Evolutionary conservation across 2,797 vertebrate species (phyloP).

Genomic region (Echiichthys vipera): DNA sequence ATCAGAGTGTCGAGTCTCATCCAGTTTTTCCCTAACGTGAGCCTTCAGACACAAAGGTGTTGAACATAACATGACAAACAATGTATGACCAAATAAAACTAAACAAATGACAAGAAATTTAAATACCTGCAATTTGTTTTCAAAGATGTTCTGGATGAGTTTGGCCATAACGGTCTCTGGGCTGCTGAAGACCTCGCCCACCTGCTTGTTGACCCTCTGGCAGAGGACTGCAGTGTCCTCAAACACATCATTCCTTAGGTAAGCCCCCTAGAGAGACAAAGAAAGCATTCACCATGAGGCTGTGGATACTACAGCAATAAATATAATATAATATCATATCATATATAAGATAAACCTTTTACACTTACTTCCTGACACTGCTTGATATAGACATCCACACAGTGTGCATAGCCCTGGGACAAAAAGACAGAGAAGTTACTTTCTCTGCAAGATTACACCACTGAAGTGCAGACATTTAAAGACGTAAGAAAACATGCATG

Average conservation of each 20-base stretch:
- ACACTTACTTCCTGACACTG: constrained; percentile 96
- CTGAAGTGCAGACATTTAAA: neutral
- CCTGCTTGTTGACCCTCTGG: constrained; percentile 96
- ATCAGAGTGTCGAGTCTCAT: constrained; percentile 92
- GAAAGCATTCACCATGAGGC: constrained; percentile 21
- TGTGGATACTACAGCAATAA: neutral
- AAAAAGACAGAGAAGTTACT: constrained; percentile 60
- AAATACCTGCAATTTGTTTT: constrained; percentile 95
- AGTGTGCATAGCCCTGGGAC: constrained; percentile 96
- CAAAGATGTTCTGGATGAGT: constrained; percentile 99
- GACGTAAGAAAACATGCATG: neutral
- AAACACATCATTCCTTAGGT: constrained; percentile 92
- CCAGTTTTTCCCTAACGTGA: constrained; percentile 93
- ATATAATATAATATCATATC: neutral
- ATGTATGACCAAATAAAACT: neutral
- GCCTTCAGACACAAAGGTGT: constrained; percentile 80
- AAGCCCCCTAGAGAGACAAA: constrained; percentile 87
- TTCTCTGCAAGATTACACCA: constrained; percentile 8
- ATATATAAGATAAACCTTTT: neutral
- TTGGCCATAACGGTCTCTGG: constrained; percentile 98
- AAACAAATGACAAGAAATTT: neutral
- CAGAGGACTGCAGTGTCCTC: constrained; percentile 95
- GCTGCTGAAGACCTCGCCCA: constrained; percentile 97
- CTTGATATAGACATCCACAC: constrained; percentile 99
- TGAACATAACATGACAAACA: constrained; percentile 5